Evolutionary conservation across 1,140 invertebrate genomes (phyloP).

Genomic region (Drosophila eugracilis): DNA sequence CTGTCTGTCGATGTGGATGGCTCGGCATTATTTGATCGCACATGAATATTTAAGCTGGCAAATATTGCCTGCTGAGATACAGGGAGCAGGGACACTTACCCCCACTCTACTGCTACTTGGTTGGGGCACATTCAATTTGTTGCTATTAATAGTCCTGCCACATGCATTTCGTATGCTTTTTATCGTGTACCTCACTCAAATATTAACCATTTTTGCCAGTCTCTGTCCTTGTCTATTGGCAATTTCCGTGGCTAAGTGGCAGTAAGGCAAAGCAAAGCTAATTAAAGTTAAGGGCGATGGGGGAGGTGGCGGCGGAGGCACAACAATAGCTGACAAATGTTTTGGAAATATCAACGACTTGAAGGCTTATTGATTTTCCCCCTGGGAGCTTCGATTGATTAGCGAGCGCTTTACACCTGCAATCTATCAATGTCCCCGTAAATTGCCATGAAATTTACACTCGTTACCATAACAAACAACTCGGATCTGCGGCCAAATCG

Average conservation of each 20-base stretch:
- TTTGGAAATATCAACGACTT: conserved; percentile 42
- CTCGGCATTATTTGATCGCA: conserved; percentile 70
- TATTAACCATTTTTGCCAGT: conserved; percentile 48
- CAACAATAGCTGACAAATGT: conserved; percentile 38
- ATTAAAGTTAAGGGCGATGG: conserved; percentile 43
- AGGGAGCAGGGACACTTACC: conserved; percentile 16
- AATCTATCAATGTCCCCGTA: conserved; percentile 36
- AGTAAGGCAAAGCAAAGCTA: conserved; percentile 15
- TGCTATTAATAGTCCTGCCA: conserved; percentile 67
- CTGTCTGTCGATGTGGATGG: conserved; percentile 16
- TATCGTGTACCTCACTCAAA: conserved; percentile 44
- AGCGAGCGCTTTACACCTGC: conserved; percentile 27
- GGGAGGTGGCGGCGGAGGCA: neutral
- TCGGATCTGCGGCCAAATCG: conserved; percentile 24
- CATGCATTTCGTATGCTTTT: conserved; percentile 70
- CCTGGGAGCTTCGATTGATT: conserved; percentile 37
- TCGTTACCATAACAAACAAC: conserved; percentile 43
- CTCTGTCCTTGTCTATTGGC: conserved; percentile 18
- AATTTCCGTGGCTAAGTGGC: conserved; percentile 2
- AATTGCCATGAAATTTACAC: conserved; percentile 35
- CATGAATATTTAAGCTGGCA: conserved; percentile 77
- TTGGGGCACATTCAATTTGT: conserved; percentile 69
- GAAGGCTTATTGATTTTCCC: conserved; percentile 22
- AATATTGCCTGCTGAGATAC: conserved; percentile 53
- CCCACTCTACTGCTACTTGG: conserved; percentile 20